A percentile compares a stretch with the other conserved stretches of the same genome.
These are phyloP conservation scores for Scolanthus callimorphus DNA, from an alignment of 92 coral and sea anemone species.

Conservation along the genomic window DNA sequence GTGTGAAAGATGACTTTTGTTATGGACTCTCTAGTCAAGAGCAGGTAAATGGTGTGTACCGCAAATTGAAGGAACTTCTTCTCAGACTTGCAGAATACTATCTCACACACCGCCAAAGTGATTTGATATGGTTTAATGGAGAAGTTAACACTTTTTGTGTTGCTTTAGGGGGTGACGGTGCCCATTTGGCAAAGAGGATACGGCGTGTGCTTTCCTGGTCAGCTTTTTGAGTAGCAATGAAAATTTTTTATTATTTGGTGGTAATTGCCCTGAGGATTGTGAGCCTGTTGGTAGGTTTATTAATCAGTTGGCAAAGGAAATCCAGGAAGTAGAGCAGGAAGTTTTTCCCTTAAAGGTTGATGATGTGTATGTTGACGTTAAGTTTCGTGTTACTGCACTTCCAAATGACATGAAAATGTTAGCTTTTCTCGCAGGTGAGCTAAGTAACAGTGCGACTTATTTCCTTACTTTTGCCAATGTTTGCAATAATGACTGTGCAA, in stretches of 20 bases:
- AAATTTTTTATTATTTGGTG: too few relatives aligned
- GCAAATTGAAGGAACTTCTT: too few relatives aligned
- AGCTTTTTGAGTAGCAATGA: too few relatives aligned
- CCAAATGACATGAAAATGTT: constrained; percentile 60
- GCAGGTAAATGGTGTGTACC: too few relatives aligned
- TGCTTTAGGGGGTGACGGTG: constrained; percentile 17
- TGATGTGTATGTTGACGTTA: constrained; percentile 24
- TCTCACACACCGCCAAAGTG: too few relatives aligned
- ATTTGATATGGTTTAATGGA: too few relatives aligned
- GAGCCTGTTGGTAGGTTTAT: constrained; percentile 37
- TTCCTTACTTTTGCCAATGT: constrained; percentile 16
- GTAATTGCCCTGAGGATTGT: constrained; percentile 43
- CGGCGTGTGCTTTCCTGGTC: constrained; percentile 25
- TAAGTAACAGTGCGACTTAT: constrained; percentile 11
- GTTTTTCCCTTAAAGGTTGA: constrained; percentile 12
- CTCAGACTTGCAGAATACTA: too few relatives aligned
- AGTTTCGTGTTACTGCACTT: constrained; percentile 18
- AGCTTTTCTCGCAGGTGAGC: constrained; percentile 25
- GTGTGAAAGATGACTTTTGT: too few relatives aligned
- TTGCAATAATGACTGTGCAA: not conserved
- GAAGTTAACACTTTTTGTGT: too few relatives aligned
- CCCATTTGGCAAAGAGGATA: constrained; percentile 23
- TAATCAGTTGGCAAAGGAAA: constrained; percentile 19
- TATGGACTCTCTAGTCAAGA: too few relatives aligned
- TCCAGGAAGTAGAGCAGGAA: constrained; percentile 14